Conservation (phyloP, 2,888 invertebrate genomes). For the Nomada lathburiana region DNA sequence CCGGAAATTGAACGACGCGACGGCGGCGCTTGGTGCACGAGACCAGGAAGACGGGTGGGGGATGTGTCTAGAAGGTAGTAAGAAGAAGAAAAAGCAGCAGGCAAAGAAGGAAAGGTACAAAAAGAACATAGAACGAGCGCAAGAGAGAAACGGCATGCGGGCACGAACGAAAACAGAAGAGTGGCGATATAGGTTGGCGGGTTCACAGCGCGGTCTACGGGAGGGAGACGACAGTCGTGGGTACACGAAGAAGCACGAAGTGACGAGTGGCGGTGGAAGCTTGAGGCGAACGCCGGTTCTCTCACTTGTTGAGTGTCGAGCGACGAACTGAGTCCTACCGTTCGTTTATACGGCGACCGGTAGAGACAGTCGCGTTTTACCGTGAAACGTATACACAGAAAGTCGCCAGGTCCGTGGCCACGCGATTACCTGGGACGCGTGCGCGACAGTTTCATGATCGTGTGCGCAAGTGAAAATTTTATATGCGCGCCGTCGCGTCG, state of each 20-base stretch:
- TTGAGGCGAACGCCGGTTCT: slow-evolving; percentile 73
- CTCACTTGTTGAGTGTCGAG: slow-evolving; percentile 84
- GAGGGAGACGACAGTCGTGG: slow-evolving; percentile 55
- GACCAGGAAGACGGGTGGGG: slow-evolving; percentile 36
- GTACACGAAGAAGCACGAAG: slow-evolving; percentile 62
- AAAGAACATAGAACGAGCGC: slow-evolving; percentile 20
- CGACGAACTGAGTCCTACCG: slow-evolving; percentile 76
- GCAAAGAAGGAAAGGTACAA: slow-evolving; percentile 5
- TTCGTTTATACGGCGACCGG: slow-evolving; percentile 54
- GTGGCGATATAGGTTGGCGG: slow-evolving; percentile 49
- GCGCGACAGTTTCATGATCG: background rate
- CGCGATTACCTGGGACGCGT: slow-evolving; percentile 1
- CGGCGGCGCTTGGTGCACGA: slow-evolving; percentile 29
- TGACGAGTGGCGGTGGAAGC: slow-evolving; percentile 61
- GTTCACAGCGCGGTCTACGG: slow-evolving; percentile 39
- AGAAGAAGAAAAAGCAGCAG: background rate
- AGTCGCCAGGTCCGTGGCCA: background rate
- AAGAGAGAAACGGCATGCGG: slow-evolving; percentile 32
- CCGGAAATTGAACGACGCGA: slow-evolving; percentile 45
- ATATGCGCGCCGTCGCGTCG: background rate
- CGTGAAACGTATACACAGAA: slow-evolving; percentile 2
- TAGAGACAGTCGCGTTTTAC: slow-evolving; percentile 30
- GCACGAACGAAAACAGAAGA: slow-evolving; percentile 46
- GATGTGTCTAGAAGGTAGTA: background rate
- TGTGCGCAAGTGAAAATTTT: slow-evolving; percentile 9